A percentile compares a stretch with the other conserved stretches of the same genome.
phyloP scores from a whole-genome alignment of 2,797 vertebrate species.

The Acridotheres tristis region DNA sequence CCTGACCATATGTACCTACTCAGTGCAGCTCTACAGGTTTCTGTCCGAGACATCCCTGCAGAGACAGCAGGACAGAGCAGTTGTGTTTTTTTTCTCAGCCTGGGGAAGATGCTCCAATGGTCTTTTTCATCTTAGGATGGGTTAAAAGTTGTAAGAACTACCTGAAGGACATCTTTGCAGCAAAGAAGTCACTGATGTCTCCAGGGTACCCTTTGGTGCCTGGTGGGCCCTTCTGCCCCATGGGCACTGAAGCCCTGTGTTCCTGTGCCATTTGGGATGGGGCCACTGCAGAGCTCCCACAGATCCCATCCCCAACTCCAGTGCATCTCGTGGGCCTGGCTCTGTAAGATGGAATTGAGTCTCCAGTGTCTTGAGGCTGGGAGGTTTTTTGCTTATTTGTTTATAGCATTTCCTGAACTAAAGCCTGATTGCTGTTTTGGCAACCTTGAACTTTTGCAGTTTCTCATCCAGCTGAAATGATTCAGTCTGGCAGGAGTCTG shows the following conservation, averaged over 20 bases:
- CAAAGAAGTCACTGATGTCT: not conserved
- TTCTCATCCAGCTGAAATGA: constrained; percentile 3
- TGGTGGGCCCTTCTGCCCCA: not conserved
- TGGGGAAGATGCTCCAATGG: not conserved
- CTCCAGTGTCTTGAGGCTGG: not conserved
- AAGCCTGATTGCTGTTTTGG: not conserved
- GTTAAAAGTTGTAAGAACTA: not conserved
- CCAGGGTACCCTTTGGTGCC: not conserved
- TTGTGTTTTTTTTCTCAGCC: not conserved
- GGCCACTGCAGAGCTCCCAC: not conserved
- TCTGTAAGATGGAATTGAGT: not conserved
- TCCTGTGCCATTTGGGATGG: not conserved
- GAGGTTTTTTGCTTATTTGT: not conserved
- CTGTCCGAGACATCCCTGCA: accelerated
- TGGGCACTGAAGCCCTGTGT: not conserved
- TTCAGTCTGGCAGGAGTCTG: constrained; percentile 25
- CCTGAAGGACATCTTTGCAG: not conserved
- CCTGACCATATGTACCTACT: not conserved
- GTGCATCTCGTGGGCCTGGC: accelerated
- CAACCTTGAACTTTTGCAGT: constrained; percentile 19
- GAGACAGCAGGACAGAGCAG: not conserved
- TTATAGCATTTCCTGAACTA: not conserved
- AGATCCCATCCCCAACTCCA: not conserved
- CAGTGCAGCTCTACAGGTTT: not conserved
- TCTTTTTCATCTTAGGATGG: not conserved